Percentiles rank a stretch among this genome's conserved stretches.
Evolutionary conservation across 1,140 invertebrate species (phyloP).

Genomic region (Aphis craccivora): DNA sequence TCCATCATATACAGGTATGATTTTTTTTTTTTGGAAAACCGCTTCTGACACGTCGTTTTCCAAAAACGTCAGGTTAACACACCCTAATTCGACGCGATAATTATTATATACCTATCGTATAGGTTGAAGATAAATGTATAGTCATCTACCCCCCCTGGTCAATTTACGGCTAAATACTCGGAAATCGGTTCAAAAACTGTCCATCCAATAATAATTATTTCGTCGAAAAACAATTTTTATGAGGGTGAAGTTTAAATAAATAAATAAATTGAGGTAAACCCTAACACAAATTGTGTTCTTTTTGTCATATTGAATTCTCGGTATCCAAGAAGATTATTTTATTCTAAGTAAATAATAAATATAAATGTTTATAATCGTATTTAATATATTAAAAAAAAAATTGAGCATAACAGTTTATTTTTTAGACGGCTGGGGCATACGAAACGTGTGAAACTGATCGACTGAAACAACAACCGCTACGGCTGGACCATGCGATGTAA

Average conservation of each 20-base stretch:
- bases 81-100: conserved; percentile 26
- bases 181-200: background rate
- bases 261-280: background rate
- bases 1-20: background rate
- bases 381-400: background rate
- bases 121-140: background rate
- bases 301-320: background rate
- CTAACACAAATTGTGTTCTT: background rate
- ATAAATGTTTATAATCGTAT: background rate
- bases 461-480: background rate
- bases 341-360: background rate
- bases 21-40: conserved; percentile 19
- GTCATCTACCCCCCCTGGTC: background rate
- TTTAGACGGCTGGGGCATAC: background rate
- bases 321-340: background rate
- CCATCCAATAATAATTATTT: background rate
- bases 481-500: background rate
- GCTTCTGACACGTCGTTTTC: background rate
- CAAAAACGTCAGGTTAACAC: conserved; percentile 38
- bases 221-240: background rate
- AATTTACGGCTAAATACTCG: background rate
- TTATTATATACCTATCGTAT: background rate
- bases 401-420: background rate
- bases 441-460: background rate
- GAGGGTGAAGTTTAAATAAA: background rate